Evolutionary conservation across 2,797 vertebrate species (phyloP).

Genomic region (Pseudochirops corinnae): DNA sequence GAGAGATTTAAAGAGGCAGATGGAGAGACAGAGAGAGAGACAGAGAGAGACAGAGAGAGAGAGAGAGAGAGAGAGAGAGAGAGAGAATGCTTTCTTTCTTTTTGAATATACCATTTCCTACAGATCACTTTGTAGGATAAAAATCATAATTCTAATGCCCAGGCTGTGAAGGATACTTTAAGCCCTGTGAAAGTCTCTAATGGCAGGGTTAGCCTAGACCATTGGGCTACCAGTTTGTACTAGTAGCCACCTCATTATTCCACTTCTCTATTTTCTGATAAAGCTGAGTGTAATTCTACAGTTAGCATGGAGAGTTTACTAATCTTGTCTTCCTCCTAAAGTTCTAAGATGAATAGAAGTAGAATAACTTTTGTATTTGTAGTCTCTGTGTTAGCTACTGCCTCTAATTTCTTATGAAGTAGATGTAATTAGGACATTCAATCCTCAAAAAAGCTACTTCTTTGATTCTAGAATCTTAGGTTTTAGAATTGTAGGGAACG

Average conservation of each 20-base stretch:
- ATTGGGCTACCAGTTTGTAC: rapidly evolving
- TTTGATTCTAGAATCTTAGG: not conserved
- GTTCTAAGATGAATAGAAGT: not conserved
- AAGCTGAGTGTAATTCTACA: not conserved
- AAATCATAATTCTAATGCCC: not conserved
- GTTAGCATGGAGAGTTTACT: not conserved
- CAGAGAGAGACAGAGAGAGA: not conserved
- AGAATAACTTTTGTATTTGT: not conserved
- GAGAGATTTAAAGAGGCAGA: too few relatives aligned
- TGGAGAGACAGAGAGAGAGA: not conserved
- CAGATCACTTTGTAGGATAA: not conserved
- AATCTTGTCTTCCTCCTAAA: not conserved
- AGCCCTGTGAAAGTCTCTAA: rapidly evolving
- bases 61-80: not conserved
- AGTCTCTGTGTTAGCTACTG: not conserved
- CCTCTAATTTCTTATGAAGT: not conserved
- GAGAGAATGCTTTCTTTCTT: not conserved
- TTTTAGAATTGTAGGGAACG: not conserved
- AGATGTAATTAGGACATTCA: not conserved
- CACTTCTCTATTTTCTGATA: not conserved
- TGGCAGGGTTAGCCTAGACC: rapidly evolving
- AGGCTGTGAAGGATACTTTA: not conserved
- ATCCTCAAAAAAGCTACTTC: not conserved
- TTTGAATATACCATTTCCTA: not conserved
- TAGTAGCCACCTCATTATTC: rapidly evolving